Conservation (phyloP, 2,113 vertebrate genomes). For the Willisornis vidua region DNA sequence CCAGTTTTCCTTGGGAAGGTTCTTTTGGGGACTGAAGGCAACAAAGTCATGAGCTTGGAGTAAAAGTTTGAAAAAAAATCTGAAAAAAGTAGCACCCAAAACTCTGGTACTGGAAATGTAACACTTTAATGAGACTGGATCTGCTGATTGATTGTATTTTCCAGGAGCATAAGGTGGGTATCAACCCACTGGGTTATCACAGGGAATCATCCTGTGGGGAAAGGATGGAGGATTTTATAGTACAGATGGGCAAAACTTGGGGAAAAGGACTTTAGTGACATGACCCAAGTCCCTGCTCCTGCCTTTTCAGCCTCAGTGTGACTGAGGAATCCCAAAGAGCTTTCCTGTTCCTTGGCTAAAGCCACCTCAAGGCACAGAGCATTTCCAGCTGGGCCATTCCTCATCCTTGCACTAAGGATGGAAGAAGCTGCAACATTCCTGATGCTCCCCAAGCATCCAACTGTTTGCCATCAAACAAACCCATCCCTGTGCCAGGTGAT, state of each 20-base stretch:
- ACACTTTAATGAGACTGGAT: background rate
- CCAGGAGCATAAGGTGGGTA: background rate
- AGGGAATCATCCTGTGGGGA: background rate
- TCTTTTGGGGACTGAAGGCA: background rate
- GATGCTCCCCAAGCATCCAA: background rate
- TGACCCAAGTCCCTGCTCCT: background rate
- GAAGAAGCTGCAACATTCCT: background rate
- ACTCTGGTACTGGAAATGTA: background rate
- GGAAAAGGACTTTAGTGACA: background rate
- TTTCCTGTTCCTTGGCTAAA: background rate
- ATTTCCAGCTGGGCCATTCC: background rate
- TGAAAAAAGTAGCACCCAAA: background rate
- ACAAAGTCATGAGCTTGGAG: background rate
- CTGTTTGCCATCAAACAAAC: background rate
- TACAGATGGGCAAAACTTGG: background rate
- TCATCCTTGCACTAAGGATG: accelerated
- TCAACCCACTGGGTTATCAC: background rate
- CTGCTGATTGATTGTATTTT: background rate
- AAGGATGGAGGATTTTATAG: background rate
- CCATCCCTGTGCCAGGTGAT: background rate
- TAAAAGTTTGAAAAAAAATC: background rate
- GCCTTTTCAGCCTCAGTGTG: background rate
- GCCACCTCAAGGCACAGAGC: background rate
- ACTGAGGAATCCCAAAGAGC: background rate
- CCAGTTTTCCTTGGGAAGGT: background rate